Conservation (phyloP, 2,113 vertebrate species). For the Scalopus aquaticus region DNA sequence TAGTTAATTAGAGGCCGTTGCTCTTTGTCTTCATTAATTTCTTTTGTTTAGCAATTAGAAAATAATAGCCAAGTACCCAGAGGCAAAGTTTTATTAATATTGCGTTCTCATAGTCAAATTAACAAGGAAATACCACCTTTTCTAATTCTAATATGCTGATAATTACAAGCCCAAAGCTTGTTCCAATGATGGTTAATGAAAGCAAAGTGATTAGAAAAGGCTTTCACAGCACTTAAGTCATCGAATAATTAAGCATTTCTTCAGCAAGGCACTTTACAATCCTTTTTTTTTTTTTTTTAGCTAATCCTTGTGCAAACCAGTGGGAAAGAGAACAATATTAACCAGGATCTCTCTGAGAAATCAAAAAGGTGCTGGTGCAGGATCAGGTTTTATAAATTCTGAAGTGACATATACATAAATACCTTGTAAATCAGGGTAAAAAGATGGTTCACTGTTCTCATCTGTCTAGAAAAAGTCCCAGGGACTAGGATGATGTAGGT, state of each 20-base stretch:
- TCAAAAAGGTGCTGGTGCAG: neutral
- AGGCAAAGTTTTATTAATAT: slow-evolving; percentile 38
- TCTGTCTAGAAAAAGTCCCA: neutral
- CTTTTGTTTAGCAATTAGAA: slow-evolving; percentile 46
- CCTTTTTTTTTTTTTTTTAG: slow-evolving; percentile 3
- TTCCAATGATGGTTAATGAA: slow-evolving; percentile 37
- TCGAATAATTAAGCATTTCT: neutral
- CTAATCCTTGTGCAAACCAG: neutral
- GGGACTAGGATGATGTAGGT: neutral
- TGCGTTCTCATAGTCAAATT: slow-evolving; percentile 42
- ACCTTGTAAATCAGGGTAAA: neutral
- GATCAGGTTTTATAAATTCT: neutral
- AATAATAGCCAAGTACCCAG: slow-evolving; percentile 3
- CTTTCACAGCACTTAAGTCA: neutral
- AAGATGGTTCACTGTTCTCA: neutral
- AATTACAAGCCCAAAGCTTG: slow-evolving; percentile 58
- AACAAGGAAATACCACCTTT: slow-evolving; percentile 13
- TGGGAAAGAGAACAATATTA: neutral
- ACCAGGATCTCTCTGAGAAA: slow-evolving; percentile 14
- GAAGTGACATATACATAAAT: neutral
- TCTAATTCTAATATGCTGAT: slow-evolving; percentile 33
- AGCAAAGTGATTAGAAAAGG: neutral
- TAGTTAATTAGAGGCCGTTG: neutral
- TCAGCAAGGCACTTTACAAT: neutral
- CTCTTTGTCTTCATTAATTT: slow-evolving; percentile 47